Conservation (phyloP, 2,797 vertebrate genomes). For the Chloroceryle inda region DNA sequence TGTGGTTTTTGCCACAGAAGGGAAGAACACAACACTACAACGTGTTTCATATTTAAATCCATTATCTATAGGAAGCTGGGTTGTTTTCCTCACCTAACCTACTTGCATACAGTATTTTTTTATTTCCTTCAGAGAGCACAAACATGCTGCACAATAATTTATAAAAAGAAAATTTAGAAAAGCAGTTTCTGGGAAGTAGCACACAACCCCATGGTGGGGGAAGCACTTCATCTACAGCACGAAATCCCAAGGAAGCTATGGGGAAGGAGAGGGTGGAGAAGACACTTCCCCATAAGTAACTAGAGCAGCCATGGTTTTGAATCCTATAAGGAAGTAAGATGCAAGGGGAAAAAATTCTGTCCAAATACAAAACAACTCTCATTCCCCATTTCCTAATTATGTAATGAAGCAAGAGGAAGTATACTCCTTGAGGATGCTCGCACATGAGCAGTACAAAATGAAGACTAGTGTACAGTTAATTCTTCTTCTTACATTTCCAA, state of each 20-base stretch:
- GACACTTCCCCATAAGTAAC: background rate
- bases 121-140: background rate
- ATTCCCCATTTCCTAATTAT: background rate
- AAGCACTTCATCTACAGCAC: background rate
- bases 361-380: background rate
- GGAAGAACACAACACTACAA: background rate
- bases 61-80: background rate
- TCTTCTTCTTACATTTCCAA: background rate
- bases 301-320: background rate
- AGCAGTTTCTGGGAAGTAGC: background rate
- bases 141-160: background rate
- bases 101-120: background rate
- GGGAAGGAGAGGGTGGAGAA: background rate
- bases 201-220: background rate
- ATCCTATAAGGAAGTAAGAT: background rate
- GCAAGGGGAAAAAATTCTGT: background rate
- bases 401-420: background rate
- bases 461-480: background rate
- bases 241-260: background rate
- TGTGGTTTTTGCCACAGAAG: background rate
- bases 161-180: background rate
- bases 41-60: background rate
- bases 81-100: background rate
- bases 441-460: background rate
- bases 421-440: background rate